Evolutionary conservation across 1,140 invertebrate species (phyloP), one percentile per base, ranked within the genome.

Genomic region (Trichoplusia ni): DNA sequence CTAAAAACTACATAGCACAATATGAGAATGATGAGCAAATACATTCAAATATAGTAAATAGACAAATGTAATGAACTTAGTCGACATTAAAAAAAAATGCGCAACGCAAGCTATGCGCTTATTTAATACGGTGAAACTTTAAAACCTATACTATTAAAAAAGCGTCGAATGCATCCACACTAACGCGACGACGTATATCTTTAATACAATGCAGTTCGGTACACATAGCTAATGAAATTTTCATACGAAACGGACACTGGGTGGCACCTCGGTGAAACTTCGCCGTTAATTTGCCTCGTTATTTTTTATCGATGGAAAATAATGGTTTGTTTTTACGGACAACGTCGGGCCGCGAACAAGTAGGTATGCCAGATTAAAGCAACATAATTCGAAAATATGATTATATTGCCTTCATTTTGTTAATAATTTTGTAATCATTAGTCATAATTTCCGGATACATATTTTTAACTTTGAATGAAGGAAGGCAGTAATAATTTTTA

Each of bases 181-280:
- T 37, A 64, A 56, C 47, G 44, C 1, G 65, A 61, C 0, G 8
- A 9, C 8, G 11, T 31, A 14, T 38, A 37, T 38, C 25, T 37
- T 31, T 25, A 9, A 18, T 25, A 19, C 4, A n/a, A 19, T 25
- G n/a, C 21, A n/a, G 44, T 37, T 25, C 47, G 7, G n/a, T 38
- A 47, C 33, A 60, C 64, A 67, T 46, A 61, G 64, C 49, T 84
- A 84, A 84, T 84, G 73, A 84, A 81, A 82, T 82, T 79, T 82
- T 81, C 70, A 81, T 77, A 77, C 64, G 59, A 73, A 75, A 61
- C 70, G 54, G 66, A 75, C 42, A 53, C 46, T 49, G 47, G 56
- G 37, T 62, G 60, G 54, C 42, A 27, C 47, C 31, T 27, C 51
- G 18, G 35, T 25, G 13, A 25, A 11, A 42, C 23, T 44, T 59